A percentile compares a stretch with the other conserved stretches of the same genome.
phyloP scores from a whole-genome alignment of 2,113 vertebrate genomes.

The Lepus americanus region DNA sequence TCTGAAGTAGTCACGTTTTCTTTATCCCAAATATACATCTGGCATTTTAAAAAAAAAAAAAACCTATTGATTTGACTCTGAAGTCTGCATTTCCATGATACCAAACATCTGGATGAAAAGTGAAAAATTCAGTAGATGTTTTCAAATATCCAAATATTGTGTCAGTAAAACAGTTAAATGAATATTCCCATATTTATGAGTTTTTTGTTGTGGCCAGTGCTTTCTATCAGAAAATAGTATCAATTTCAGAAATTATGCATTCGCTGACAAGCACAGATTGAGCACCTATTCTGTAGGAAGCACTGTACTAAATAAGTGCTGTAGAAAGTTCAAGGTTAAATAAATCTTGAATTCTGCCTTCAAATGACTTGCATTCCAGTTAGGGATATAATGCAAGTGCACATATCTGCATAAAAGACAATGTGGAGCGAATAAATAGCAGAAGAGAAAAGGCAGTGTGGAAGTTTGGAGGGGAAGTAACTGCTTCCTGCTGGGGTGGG shows the following conservation, averaged over 20 bases:
- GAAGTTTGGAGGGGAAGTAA: not conserved
- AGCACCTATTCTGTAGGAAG: not conserved
- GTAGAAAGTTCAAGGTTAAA: conserved; percentile 1
- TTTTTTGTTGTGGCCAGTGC: not conserved
- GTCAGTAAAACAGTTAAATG: conserved; percentile 68
- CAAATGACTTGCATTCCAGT: not conserved
- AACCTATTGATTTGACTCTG: conserved; percentile 65
- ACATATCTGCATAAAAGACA: not conserved
- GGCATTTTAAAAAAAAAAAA: conserved; percentile 9
- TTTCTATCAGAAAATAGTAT: conserved; percentile 48
- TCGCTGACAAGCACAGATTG: not conserved
- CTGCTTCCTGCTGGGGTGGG: not conserved
- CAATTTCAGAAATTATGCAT: conserved; percentile 26
- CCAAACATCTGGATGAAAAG: conserved; percentile 78
- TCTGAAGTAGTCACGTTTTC: conserved; percentile 70
- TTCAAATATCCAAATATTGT: conserved; percentile 75
- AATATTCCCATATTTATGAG: conserved; percentile 53
- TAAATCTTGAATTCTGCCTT: conserved; percentile 11
- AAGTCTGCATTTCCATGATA: conserved; percentile 72
- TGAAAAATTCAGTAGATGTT: conserved; percentile 69
- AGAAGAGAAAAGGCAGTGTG: not conserved
- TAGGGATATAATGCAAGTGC: not conserved
- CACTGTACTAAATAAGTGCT: not conserved
- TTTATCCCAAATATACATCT: conserved; percentile 74
- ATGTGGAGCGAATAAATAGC: not conserved